These are phyloP conservation scores for Montipora foliosa DNA, from an alignment of 64 coral and sea anemone genomes.

Conservation along the genomic window DNA sequence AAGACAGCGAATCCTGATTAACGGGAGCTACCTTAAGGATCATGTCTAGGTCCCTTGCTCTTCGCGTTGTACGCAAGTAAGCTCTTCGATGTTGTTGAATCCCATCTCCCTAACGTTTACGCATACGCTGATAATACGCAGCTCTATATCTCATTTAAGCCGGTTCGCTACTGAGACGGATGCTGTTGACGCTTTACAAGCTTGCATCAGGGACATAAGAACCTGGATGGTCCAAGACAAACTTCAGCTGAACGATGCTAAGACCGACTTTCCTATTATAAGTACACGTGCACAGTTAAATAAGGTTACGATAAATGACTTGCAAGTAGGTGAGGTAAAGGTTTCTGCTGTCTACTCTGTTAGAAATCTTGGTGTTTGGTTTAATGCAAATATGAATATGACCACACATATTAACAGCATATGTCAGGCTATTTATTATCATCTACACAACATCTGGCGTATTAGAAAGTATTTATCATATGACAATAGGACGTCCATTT, in stretches of 20 bases:
- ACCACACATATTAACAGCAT: background rate
- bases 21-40: too few relatives aligned
- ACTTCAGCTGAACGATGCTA: constrained; percentile 12
- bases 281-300: too few relatives aligned
- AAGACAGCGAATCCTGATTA: background rate
- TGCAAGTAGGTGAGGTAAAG: background rate
- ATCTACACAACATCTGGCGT: background rate
- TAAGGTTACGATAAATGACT: too few relatives aligned
- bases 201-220: background rate
- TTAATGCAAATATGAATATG: background rate
- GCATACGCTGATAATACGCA: too few relatives aligned
- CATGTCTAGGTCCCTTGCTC: too few relatives aligned
- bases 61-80: too few relatives aligned
- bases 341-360: background rate
- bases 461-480: background rate
- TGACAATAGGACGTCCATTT: background rate
- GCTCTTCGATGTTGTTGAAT: too few relatives aligned
- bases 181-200: too few relatives aligned
- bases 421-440: background rate
- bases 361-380: background rate
- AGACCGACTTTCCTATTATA: constrained; percentile 7
- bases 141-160: constrained; percentile 20
- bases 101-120: too few relatives aligned
- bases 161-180: background rate
- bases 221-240: background rate